phyloP scores from a whole-genome alignment of 2,113 vertebrate genomes.

The Struthidea cinerea region DNA sequence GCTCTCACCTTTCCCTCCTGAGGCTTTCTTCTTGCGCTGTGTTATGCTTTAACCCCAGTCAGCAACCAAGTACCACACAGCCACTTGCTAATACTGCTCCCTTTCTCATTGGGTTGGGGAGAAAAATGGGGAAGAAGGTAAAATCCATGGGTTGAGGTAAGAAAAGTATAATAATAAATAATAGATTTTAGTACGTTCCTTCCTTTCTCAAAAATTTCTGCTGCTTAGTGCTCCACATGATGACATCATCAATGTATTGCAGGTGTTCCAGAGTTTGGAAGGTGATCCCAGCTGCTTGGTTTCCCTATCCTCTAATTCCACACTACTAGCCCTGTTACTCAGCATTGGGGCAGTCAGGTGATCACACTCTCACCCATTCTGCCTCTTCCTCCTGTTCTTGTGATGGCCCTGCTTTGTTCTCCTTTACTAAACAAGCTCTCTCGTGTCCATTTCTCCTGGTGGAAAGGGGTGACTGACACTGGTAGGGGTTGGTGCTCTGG shows the following conservation, averaged over 20 bases:
- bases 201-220: background rate
- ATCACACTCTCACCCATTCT: background rate
- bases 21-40: background rate
- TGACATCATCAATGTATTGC: background rate
- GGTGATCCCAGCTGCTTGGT: background rate
- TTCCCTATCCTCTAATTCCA: background rate
- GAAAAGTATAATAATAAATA: background rate
- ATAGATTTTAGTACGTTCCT: background rate
- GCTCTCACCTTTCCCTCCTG: background rate
- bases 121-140: background rate
- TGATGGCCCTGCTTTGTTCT: background rate
- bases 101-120: background rate
- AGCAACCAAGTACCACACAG: background rate
- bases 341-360: background rate
- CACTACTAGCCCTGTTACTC: background rate
- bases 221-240: background rate
- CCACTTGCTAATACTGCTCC: background rate
- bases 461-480: background rate
- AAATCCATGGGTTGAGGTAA: background rate
- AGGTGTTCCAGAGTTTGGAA: background rate
- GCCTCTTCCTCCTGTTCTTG: background rate
- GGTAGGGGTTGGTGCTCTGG: background rate
- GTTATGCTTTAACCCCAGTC: background rate
- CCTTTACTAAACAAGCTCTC: background rate
- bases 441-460: background rate